Evolutionary conservation across 2,888 invertebrate species (phyloP).

Genomic region (Loripinus fragilis): DNA sequence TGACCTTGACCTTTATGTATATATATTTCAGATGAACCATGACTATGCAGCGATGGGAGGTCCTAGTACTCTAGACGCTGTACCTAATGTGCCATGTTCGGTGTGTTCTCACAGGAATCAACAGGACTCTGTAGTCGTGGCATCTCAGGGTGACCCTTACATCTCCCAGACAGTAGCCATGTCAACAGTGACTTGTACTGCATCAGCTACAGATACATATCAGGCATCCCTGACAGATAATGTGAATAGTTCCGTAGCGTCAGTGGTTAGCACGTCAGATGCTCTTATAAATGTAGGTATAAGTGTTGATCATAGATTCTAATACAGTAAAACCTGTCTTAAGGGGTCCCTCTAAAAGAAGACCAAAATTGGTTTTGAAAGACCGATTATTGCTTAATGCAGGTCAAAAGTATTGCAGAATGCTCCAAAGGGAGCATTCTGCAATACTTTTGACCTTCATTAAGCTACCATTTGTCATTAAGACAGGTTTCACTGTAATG

Average conservation of each 20-base stretch:
- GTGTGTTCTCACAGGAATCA: slow-evolving; percentile 2
- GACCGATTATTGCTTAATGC: too few species aligned
- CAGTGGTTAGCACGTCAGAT: background rate
- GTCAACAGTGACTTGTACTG: background rate
- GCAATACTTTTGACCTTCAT: too few species aligned
- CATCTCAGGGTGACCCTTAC: background rate
- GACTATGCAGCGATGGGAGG: background rate
- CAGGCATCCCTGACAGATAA: background rate
- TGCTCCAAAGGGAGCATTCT: too few species aligned
- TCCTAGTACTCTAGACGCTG: background rate
- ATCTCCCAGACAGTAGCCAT: background rate
- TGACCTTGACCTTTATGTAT: too few species aligned
- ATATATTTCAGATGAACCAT: background rate
- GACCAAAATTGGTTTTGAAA: too few species aligned
- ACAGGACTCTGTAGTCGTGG: background rate
- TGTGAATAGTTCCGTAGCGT: background rate
- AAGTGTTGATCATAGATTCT: too few species aligned
- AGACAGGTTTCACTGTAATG: too few species aligned
- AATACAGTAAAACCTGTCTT: too few species aligned
- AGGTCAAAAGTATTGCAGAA: too few species aligned
- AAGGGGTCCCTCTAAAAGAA: too few species aligned
- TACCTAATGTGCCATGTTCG: background rate
- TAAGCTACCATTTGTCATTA: too few species aligned
- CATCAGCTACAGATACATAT: background rate
- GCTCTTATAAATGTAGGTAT: background rate